These are phyloP conservation scores for Gisinianus flammeolus DNA, from an alignment of 2,888 invertebrate species.

Conservation along the genomic window DNA sequence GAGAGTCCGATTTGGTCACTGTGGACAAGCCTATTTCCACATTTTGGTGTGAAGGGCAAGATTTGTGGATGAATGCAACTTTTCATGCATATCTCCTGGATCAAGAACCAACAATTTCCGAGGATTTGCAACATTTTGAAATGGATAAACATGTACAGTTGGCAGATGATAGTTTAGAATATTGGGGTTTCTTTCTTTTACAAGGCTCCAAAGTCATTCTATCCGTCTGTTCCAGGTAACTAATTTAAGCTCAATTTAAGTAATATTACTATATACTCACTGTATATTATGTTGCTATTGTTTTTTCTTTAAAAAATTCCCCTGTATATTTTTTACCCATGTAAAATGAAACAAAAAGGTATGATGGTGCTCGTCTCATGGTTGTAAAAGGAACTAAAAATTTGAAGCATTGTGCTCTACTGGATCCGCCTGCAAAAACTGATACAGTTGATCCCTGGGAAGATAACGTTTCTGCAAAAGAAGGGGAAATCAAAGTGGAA, in stretches of 20 bases:
- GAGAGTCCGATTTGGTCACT: conserved; percentile 83
- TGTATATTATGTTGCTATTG: background rate
- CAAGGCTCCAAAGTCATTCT: conserved; percentile 78
- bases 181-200: conserved; percentile 85
- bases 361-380: conserved; percentile 76
- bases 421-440: conserved; percentile 68
- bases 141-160: conserved; percentile 81
- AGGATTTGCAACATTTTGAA: conserved; percentile 73
- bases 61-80: conserved; percentile 75
- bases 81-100: conserved; percentile 76
- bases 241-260: background rate
- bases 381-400: conserved; percentile 81
- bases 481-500: conserved; percentile 48
- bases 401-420: conserved; percentile 76
- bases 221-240: conserved; percentile 76
- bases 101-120: conserved; percentile 72
- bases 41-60: conserved; percentile 78
- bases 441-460: conserved; percentile 63
- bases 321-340: conserved; percentile 36
- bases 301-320: background rate
- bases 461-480: conserved; percentile 55
- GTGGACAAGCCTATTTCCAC: conserved; percentile 82
- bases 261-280: no score
- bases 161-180: conserved; percentile 84
- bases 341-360: no score